Base-by-base conservation (phyloP, 2,797 vertebrate species). In the Periparus ater region DNA sequence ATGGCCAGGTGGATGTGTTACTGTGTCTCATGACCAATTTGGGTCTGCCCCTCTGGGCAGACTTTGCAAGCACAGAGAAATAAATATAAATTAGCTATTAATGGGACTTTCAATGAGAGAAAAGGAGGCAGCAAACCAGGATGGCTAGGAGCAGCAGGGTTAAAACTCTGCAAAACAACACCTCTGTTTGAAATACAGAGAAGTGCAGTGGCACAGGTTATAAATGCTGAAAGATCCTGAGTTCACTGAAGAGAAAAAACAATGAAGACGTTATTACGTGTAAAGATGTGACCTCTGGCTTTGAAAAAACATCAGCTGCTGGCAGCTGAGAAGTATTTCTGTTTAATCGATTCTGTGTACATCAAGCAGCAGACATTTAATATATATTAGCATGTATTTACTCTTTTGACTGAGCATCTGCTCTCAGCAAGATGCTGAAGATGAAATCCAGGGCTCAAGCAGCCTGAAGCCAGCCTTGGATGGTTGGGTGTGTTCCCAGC, bases 181-280 rank as follows among this genome's bases (percentile, higher is more conserved):
- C 7, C 23, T 21, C 29, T 21, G 17, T 53, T n/a, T 48, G 27
- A 76, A 80, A 76, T 4, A n/a, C 5, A 76, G 40, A 47, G 16
- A n/a, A 63, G 6, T 53, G 17, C 29, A 51, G 32, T 8, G 30
- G 16, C 55, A 70, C 11, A 9, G 26, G 38, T 53, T 48, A 57
- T 2, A 32, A 86, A 86, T 16, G 34, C 42, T 84, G 19, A 9
- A 60, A 75, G 50, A 63, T 30, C 32, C 22, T 1, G 14, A 86
- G 45, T 45, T 88, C 53, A 34, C 50, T 42, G n/a, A 61, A 61
- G 38, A 51, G 4, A 30, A 71, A 62, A 82, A n/a, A 57, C 42
- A 61, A 2, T 3, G 4, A 77, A 53, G 23, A 65, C 9, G 51
- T 40, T 0, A 32, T 20, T 12, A 7, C 0, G 4, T 27, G 68